phyloP scores from a whole-genome alignment of 2,113 vertebrate species.

The Gadus chalcogrammus region DNA sequence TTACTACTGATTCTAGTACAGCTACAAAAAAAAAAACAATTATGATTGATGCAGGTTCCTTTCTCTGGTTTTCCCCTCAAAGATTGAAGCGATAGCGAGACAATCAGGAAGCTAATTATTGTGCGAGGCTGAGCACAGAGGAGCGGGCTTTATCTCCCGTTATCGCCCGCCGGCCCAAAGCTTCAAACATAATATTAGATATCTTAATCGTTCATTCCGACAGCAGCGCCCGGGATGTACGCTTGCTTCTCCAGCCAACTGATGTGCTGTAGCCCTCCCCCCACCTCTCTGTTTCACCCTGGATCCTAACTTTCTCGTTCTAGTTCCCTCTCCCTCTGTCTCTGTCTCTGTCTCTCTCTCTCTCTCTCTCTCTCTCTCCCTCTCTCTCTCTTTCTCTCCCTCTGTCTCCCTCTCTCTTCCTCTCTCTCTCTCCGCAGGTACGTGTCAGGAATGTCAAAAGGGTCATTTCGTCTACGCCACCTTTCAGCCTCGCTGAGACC shows the following conservation, averaged over 20 bases:
- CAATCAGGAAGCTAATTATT: constrained; percentile 64
- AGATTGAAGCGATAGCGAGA: constrained; percentile 52
- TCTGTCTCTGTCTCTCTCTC: constrained; percentile 23
- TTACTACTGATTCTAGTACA: constrained; percentile 63
- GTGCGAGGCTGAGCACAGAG: constrained; percentile 43
- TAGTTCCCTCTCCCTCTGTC: background rate
- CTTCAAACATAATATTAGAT: constrained; percentile 65
- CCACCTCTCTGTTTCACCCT: constrained; percentile 18
- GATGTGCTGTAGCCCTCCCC: constrained; percentile 38
- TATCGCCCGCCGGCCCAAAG: constrained; percentile 50
- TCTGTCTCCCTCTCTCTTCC: background rate
- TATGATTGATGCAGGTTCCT: constrained; percentile 72
- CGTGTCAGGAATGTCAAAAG: constrained; percentile 38
- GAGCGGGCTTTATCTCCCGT: constrained; percentile 48
- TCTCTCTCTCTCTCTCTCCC: constrained; percentile 27
- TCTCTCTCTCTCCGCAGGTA: constrained; percentile 11
- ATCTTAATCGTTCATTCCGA: constrained; percentile 59
- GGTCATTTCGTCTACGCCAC: constrained; percentile 48
- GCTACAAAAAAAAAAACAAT: constrained; percentile 58
- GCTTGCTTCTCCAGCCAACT: constrained; percentile 44
- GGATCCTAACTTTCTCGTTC: background rate
- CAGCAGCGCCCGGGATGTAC: constrained; percentile 50
- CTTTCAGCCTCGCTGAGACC: constrained; percentile 30
- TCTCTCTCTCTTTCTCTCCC: background rate
- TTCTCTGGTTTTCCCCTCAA: constrained; percentile 47